Conservation (phyloP, 2,797 vertebrate species). For the Darevskia mixta region DNA sequence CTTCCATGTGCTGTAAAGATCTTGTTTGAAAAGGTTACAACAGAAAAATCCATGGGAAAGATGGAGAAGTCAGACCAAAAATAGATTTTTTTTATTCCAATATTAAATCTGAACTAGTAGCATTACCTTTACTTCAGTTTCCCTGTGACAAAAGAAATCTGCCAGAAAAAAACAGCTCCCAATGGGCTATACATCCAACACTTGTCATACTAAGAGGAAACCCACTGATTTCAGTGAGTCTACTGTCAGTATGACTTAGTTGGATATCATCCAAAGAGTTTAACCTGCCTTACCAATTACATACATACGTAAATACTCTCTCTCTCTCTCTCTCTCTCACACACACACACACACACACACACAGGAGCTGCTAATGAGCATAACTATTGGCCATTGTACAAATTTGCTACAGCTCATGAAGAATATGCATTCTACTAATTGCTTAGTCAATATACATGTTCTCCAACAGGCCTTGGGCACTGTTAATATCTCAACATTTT, state of each 20-base stretch:
- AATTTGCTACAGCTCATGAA: not conserved
- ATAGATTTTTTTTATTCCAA: accelerated
- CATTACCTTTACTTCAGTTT: not conserved
- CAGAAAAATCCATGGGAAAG: not conserved
- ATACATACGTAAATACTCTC: no score
- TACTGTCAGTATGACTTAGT: no score
- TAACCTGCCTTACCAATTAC: not conserved
- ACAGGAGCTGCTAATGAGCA: no score
- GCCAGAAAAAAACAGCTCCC: not conserved
- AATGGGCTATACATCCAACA: not conserved
- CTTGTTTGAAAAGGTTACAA: constrained; percentile 17
- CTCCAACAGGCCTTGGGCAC: not conserved
- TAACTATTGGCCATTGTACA: not conserved
- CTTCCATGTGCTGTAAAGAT: constrained; percentile 18
- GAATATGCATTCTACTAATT: not conserved
- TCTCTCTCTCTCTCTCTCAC: no score
- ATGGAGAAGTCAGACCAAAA: not conserved
- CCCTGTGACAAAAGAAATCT: not conserved
- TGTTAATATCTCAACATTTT: no score
- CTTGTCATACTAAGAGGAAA: no score
- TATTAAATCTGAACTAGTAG: not conserved
- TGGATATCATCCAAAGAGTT: not conserved
- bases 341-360: no score
- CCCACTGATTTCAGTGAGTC: no score
- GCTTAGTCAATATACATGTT: not conserved